Evolutionary conservation across 2,113 vertebrate species (phyloP), one percentile per base, ranked within the genome.

Genomic region (Gnathonemus longibarbis): DNA sequence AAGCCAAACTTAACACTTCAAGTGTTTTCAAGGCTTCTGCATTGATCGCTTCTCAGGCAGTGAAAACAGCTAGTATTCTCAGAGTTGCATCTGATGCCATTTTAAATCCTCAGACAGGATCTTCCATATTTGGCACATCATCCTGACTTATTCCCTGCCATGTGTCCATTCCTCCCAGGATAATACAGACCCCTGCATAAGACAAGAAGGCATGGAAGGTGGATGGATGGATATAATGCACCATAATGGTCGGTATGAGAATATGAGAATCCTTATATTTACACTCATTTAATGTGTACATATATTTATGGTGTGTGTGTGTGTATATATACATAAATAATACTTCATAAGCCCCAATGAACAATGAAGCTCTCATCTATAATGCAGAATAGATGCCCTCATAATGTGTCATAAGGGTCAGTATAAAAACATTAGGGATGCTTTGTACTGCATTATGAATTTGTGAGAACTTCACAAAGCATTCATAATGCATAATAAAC

Each of bases 1-100:
- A 87, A 87, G 24, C 50, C n/a, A 53, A 87, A 53, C 48, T 19
- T 84, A 84, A 84, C 83, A 84, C 19, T 87, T 87, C 49, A 35
- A 52, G 49, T 19, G 31, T 52, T 24, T 52, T 87, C 11, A 48
- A 86, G 45, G 24, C 45, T 86, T 48, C 84, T 50, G 46, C 45
- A 49, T 7, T 24, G 45, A 48, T 49, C 17, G 48, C 21, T 45
- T 13, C 21, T 49, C 83, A 45, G 46, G 42, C 46, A 48, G 19
- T 86, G 84, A 50, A 86, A 86, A 49, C 24, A 49, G n/a, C 31
- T 27, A 39, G 21, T 27, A 27, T 48, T 86, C 48, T 48, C 24
- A 27, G 46, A 27, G 24, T 15, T 49, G 84, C 21, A n/a, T n/a
- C 84, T 86, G 45, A 45, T 46, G 46, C 24, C 45, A 85, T 45